These are phyloP conservation scores for Nyctalus aviator DNA, from an alignment of 2,797 vertebrate species.

Conservation along the genomic window DNA sequence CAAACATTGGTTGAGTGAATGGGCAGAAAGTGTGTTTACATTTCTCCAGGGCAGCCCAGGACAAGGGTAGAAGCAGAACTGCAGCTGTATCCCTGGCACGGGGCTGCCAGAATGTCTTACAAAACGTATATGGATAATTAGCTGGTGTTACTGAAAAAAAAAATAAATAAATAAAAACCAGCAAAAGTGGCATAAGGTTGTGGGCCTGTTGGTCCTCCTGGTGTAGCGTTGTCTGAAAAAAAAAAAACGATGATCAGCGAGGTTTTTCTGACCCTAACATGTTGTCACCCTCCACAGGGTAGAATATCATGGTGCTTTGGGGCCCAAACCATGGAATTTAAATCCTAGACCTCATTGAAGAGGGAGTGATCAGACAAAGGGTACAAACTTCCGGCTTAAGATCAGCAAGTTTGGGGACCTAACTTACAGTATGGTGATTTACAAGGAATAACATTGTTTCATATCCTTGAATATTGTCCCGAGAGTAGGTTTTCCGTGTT, in stretches of 20 bases:
- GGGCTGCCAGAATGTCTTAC: neutral
- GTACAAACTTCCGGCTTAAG: no score
- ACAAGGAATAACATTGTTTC: neutral
- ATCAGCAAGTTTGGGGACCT: neutral
- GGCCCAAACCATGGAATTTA: neutral
- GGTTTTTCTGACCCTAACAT: neutral
- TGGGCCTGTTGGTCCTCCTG: neutral
- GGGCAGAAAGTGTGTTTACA: neutral
- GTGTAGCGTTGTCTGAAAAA: neutral
- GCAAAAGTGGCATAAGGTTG: neutral
- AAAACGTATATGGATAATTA: neutral
- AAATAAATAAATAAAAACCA: no score
- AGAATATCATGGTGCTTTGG: neutral
- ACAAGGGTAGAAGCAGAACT: neutral
- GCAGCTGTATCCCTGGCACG: neutral
- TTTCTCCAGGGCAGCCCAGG: neutral
- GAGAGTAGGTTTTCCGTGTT: neutral
- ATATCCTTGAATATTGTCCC: neutral
- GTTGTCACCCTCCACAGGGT: neutral
- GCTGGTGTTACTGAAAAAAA: neutral
- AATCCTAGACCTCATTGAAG: neutral
- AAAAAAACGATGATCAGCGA: fast-evolving
- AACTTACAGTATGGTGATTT: neutral
- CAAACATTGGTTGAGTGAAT: neutral
- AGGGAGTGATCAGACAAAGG: neutral